Conservation (phyloP, 2,113 vertebrate genomes). For the Bos indicus region DNA sequence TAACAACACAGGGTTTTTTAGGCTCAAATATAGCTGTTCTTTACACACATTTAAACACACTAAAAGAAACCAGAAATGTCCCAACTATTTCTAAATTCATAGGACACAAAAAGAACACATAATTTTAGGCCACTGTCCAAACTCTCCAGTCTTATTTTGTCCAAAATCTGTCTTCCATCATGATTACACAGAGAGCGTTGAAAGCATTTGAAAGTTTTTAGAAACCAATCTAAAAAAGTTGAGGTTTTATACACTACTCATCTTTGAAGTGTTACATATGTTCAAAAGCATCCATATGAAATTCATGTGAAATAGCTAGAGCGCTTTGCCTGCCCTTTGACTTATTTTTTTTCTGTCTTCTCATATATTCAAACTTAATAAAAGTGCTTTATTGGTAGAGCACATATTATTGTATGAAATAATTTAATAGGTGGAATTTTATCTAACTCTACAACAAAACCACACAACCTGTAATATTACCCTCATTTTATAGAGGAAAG, state of each 20-base stretch:
- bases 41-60: constrained; percentile 45
- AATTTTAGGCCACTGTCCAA: constrained; percentile 44
- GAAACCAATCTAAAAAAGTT: not conserved
- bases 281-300: not conserved
- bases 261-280: not conserved
- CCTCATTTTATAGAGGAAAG: not conserved
- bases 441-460: not conserved
- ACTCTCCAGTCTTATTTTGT: not conserved
- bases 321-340: not conserved
- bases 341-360: not conserved
- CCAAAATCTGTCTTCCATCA: constrained; percentile 45
- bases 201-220: constrained; percentile 30
- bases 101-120: constrained; percentile 16
- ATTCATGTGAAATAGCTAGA: not conserved
- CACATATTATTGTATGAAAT: not conserved
- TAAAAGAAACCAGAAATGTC: constrained; percentile 46
- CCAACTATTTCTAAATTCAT: constrained; percentile 44
- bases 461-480: not conserved
- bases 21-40: constrained; percentile 18
- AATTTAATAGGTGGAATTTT: not conserved
- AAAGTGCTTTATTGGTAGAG: not conserved
- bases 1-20: constrained; percentile 2
- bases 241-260: not conserved
- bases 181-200: not conserved
- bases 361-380: not conserved